Evolutionary conservation across 2,113 vertebrate genomes (phyloP), one percentile per base, ranked within the genome.

Genomic region (Gambusia holbrooki): DNA sequence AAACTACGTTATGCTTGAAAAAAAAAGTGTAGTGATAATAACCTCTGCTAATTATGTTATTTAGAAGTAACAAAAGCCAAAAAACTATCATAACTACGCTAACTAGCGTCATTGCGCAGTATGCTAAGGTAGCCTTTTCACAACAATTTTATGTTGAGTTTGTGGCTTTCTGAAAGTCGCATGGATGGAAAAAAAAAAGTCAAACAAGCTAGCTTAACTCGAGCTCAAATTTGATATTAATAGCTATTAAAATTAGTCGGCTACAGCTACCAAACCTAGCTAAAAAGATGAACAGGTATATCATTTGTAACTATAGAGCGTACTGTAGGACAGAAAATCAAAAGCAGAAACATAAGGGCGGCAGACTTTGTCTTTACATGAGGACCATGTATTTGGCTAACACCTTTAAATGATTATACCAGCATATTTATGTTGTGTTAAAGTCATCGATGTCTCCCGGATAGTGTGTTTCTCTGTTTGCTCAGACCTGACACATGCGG

Each of bases 401-500:
- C 32, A 45, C 17, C 30, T 79, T 33, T 54, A 58, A 69, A 74
- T 12, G 40, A 17, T 15, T 0, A 29, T 27, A 19, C 33, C 48
- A 66, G 51, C 70, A 29, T 42, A 62, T 82, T 73, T 71, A 11
- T 69, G 67, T 45, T 51, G 65, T 60, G 62, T 71, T 82, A 73
- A 60, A 73, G 61, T 58, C 32, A 28, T 61, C 71, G 19, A 32
- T 54, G 58, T 67, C 60, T 54, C 19, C 11, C 40, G 58, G 66
- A 65, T 45, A 14, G 42, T 19, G 73, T 73, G 30, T 62, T 30
- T 42, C 25, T 66, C 30, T 67, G 64, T 29, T 74, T 65, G 66
- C 12, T 30, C 74, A 48, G 60, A 65, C 71, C 45, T 63, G 71
- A 72, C 71, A 68, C 84, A 76, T 66, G 81, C 83, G 76, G 74